Evolutionary conservation across 2,888 invertebrate genomes (phyloP), one percentile per base, ranked within the genome.

Genomic region (Philonicus albiceps): DNA sequence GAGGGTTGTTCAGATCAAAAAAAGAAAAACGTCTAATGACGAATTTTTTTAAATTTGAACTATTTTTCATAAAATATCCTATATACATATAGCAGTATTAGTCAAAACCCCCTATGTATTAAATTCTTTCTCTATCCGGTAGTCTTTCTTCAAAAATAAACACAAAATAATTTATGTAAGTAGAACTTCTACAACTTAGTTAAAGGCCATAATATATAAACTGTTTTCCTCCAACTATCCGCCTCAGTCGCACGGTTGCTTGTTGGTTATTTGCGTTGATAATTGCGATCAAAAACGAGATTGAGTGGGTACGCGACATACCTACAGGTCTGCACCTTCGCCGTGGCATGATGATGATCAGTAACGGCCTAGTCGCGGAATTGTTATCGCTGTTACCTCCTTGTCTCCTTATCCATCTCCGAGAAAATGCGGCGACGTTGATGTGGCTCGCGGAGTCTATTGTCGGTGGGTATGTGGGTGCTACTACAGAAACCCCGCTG

Each of bases 211-310:
- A 43, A 43, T 13, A 4, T 49, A 49, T 2, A 13, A n/a, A 49
- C 0, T 1, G 37, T 49, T 49, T 49, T 49, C 43, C 11, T 37
- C 16, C 31, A 74, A 34, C n/a, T 8, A 31, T 22, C 31, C 74
- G 31, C 74, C 8, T 0, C 74, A 31, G 16, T 30, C 7, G 30
- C 74, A 6, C 31, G 19, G 74, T 27, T 74, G 74, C 31, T 31
- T 16, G 74, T 49, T 6, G 49, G 31, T 55, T 72, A 83, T 83
- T 72, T 83, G 83, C 83, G 40, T 43, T 84, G 84, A 84, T 84
- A 84, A 84, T 84, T 73, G 84, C 73, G 43, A 84, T 84, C 73
- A 73, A 84, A 43, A 73, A 73, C 43, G 73, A 84, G 73, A 73
- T 73, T 73, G 73, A 43, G 84, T 73, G 84, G 73, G 34, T 31